phyloP scores from a whole-genome alignment of 2,113 vertebrate species.

The Chiloscyllium plagiosum region DNA sequence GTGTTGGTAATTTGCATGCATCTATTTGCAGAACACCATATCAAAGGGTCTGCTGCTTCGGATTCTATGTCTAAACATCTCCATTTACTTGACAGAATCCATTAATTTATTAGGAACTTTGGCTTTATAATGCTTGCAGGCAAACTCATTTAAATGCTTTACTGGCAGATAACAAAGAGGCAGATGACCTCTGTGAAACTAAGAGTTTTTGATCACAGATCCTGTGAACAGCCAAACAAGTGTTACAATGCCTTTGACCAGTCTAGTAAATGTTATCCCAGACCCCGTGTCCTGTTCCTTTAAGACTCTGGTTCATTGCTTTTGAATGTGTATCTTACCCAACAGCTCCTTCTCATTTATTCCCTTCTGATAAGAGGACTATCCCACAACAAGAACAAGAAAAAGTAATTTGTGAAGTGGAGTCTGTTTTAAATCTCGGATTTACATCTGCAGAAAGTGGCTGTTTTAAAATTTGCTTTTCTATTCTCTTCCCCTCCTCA shows the following conservation, averaged over 20 bases:
- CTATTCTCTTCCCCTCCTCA: not conserved
- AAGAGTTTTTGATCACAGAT: not conserved
- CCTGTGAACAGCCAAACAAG: not conserved
- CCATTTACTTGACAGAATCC: not conserved
- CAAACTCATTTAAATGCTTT: constrained; percentile 3
- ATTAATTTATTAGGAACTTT: constrained; percentile 13
- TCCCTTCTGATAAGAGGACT: not conserved
- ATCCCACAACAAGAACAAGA: not conserved
- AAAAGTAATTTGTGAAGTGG: not conserved
- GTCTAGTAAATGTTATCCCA: not conserved
- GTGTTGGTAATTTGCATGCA: not conserved
- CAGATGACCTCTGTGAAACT: not conserved
- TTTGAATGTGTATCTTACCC: not conserved
- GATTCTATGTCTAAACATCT: not conserved
- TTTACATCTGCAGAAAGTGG: not conserved
- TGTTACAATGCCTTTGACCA: not conserved
- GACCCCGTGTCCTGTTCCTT: not conserved
- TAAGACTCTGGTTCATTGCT: not conserved
- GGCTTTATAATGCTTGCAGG: not conserved
- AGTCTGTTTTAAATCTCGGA: not conserved
- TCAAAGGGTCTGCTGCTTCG: not conserved
- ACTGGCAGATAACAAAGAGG: constrained; percentile 24
- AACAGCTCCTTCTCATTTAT: not conserved
- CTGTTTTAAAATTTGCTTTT: not conserved
- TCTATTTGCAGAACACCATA: not conserved